Evolutionary conservation across 2,888 invertebrate species (phyloP), one percentile per base, ranked within the genome.

Genomic region (Cheilosia impressa): DNA sequence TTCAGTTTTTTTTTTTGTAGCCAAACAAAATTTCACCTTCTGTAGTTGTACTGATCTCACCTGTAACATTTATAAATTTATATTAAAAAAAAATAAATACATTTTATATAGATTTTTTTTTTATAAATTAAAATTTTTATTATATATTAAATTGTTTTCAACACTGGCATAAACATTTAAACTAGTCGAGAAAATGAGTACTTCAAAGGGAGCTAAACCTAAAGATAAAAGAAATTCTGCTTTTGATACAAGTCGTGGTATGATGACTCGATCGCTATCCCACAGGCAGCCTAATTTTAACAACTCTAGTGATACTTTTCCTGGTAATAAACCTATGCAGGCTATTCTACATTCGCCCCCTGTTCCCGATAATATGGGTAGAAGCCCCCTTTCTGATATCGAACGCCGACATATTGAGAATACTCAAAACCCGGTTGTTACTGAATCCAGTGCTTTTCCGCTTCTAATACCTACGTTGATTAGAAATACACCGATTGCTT

Each of bases 251-350:
- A 38, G 38, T 58, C 58, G 58, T 19, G 38, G 38, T 38, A 34
- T 38, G 38, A 13, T 38, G 1, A 58, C 58, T 19, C 58, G 58
- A 41, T 38, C 58, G 13, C 13, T 38, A 9, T 9, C 4, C 15
- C 17, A 58, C 7, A 38, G 58, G 6, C 58, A 34, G 41, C 58
- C 22, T 2, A 58, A 58, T 58, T 58, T 58, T 58, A 22, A 58
- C 2, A 55, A 4, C 2, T 55, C 55, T 3, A 17, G 31, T 24
- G 52, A 52, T 52, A 10, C 15, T 24, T 52, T 24, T 13, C 3
- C 52, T 0, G 27, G 5, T 31, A 27, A 55, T 55, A 31, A 55
- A 10, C 17, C 31, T 7, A 15, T 31, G 4, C 55, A 27, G 6
- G 10, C 31, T 1, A 38, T 38, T 38, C 13, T 19, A 10, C 38